phyloP scores from a whole-genome alignment of 2,113 vertebrate genomes.

The Scophthalmus maximus region DNA sequence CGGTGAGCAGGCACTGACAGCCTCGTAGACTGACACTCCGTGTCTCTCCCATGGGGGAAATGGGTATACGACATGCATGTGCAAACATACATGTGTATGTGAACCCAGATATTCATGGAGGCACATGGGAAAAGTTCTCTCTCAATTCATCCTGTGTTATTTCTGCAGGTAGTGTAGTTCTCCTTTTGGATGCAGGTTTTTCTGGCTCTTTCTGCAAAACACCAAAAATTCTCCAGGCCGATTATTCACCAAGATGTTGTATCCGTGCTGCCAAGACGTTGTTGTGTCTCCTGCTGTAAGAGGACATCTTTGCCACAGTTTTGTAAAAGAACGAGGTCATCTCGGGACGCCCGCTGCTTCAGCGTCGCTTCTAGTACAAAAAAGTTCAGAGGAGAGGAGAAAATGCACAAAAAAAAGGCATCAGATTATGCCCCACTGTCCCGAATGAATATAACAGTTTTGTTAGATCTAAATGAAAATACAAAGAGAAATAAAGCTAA shows the following conservation, averaged over 20 bases:
- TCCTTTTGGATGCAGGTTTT: not conserved
- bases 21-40: constrained; percentile 77
- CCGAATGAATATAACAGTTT: no score
- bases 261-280: not conserved
- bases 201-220: not conserved
- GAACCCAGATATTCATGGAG: constrained; percentile 32
- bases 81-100: constrained; percentile 42
- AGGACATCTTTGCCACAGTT: not conserved
- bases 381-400: no score
- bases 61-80: constrained; percentile 64
- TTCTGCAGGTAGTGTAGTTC: not conserved
- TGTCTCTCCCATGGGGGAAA: constrained; percentile 65
- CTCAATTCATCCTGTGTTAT: not conserved
- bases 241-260: not conserved
- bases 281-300: not conserved
- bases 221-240: not conserved
- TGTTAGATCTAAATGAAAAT: no score
- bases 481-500: no score
- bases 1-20: constrained; percentile 82
- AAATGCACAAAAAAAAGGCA: no score
- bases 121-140: constrained; percentile 12
- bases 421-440: no score
- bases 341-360: not conserved
- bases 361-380: not conserved
- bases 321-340: not conserved